Conservation (phyloP, 2,113 vertebrate genomes). For the Dromaius novaehollandiae region DNA sequence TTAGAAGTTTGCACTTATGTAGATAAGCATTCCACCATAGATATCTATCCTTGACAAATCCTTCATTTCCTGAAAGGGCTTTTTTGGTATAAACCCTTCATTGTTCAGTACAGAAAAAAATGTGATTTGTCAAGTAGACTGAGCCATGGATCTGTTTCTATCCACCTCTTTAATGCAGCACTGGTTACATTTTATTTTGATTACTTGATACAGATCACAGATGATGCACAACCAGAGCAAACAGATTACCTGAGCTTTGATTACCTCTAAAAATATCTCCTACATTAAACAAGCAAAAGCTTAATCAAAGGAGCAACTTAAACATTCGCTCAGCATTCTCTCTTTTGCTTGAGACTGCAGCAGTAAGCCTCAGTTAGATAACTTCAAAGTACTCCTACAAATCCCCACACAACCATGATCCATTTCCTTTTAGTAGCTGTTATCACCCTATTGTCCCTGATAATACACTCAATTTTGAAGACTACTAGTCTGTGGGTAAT, state of each 20-base stretch:
- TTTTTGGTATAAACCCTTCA: background rate
- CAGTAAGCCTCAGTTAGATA: conserved; percentile 18
- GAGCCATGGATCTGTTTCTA: background rate
- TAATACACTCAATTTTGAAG: background rate
- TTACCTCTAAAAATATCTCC: background rate
- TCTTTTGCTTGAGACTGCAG: conserved; percentile 3
- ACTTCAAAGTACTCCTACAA: conserved; percentile 50
- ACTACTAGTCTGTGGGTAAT: background rate
- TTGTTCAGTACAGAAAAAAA: background rate
- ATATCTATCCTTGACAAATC: background rate
- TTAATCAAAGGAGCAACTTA: conserved; percentile 3
- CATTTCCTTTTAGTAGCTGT: conserved; percentile 22
- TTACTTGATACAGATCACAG: background rate
- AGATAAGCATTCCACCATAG: background rate
- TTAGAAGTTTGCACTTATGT: background rate
- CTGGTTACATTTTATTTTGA: background rate
- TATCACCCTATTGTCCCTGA: conserved; percentile 9
- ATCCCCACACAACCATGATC: conserved; percentile 12
- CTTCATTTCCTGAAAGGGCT: background rate
- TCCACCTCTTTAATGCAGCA: background rate
- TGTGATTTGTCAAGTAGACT: background rate
- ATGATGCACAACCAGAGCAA: background rate
- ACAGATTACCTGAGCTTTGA: background rate
- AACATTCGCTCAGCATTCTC: background rate
- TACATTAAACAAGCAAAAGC: background rate